Evolutionary conservation across 2,797 vertebrate species (phyloP), one percentile per base, ranked within the genome.

Genomic region (Pipistrellus kuhlii): DNA sequence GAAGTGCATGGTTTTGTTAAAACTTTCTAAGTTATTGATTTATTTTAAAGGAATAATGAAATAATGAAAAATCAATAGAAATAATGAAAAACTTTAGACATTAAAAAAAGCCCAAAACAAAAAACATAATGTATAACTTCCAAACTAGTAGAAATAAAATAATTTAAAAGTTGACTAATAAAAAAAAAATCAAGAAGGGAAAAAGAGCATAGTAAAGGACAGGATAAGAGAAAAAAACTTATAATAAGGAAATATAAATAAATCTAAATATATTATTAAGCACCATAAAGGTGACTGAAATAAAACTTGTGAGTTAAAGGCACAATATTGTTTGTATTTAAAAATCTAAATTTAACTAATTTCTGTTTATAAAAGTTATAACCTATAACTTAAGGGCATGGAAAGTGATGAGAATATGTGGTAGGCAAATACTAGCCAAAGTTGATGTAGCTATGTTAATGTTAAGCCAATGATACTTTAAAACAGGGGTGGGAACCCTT

Each of bases 311-410:
- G 30, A 69, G 4, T 46, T 76, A 51, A 92, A 87, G 13, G 81
- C 17, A 93, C 44, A 94, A 68, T 91, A 18, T 38, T 85, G 6
- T 9, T 68, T 93, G 62, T 38, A 53, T 66, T 91, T 75, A 27
- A 90, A 92, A 93, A 76, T 71, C 15, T 32, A 72, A 93, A 62
- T 75, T 91, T 71, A 76, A 13, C 25, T 84, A 75, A 25, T 81
- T 71, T 32, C 18, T 93, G 35, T 87, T 84, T 6, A 66, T 64
- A 62, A 89, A 88, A 20, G 7, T 73, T 44, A 90, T 80, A 75
- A 71, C 8, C 18, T 77, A 86, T 93, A 82, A 88, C 32, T 82
- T 41, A 48, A 68, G 44, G 48, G 9, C 8, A 80, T 53, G 27
- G n/a, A 64, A 91, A 91, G 15, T 83, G 48, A 78, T 86, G 27